Evolutionary conservation across 2,113 vertebrate species (phyloP), one percentile per base, ranked within the genome.

Genomic region (Ophiodon elongatus): DNA sequence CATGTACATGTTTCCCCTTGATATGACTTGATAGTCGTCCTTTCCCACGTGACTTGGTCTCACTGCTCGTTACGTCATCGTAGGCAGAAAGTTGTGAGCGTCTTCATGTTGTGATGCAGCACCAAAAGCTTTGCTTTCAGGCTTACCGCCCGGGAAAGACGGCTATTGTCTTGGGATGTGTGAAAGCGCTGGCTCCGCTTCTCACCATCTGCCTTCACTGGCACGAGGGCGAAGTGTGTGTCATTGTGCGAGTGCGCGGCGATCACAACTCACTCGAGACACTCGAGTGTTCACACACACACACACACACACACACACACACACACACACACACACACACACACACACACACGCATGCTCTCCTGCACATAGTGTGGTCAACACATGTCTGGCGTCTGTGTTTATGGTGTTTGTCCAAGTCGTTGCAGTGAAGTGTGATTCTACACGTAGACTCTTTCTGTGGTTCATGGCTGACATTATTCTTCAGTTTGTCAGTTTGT

Each of bases 141-240:
- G 90, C 82, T 83, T 70, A 33, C 71, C 41, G 87, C 87, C 78
- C 27, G 60, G 87, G 83, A 91, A 90, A 88, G 76, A 78, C 83
- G 19, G 85, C 91, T 88, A 91, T 93, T 94, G 93, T 94, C 90
- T 91, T 73, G 85, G 87, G 86, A 90, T 89, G 80, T 91, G 89
- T 84, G 90, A 87, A 87, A 88, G 89, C 76, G 86, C 87, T 94
- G 94, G 94, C 94, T 91, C 71, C 31, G 45, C 89, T 91, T 93
- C 91, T 89, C 90, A 92, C 95, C 95, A 95, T 95, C 95, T 96
- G 95, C 93, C 91, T 94, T 88, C 80, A 88, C 90, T 94, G 93
- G 93, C 93, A 92, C 74, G 50, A 79, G 84, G 78, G 78, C 7
- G 67, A 89, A 68, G 86, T 76, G 85, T 88, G 78, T 84, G 80